Conservation (phyloP, 2,113 vertebrate species). For the Leptobrachium ailaonicum region DNA sequence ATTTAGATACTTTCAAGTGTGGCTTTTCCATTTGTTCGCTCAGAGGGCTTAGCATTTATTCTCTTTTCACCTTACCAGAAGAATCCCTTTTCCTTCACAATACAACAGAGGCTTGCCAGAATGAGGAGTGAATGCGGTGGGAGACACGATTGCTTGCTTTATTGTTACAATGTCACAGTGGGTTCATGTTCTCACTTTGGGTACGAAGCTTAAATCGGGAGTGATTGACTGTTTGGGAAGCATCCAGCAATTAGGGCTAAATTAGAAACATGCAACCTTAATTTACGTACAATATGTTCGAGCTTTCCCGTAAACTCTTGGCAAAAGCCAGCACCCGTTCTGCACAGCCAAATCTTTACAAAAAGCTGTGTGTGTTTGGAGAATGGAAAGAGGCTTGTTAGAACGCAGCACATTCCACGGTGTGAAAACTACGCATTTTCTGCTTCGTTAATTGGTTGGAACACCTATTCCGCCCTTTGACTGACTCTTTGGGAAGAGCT, state of each 20-base stretch:
- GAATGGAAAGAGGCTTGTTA: background rate
- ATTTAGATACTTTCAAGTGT: background rate
- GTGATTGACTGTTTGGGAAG: conserved; percentile 36
- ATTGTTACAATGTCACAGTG: conserved; percentile 7
- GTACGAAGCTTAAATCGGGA: conserved; percentile 15
- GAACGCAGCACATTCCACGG: conserved; percentile 1
- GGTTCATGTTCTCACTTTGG: conserved; percentile 27
- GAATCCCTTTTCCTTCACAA: background rate
- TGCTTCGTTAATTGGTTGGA: background rate
- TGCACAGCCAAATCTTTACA: conserved; percentile 32
- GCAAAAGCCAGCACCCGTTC: conserved; percentile 10
- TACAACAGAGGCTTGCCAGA: conserved; percentile 16
- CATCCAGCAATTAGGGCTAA: conserved; percentile 34
- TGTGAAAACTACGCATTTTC: background rate
- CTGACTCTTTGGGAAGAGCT: background rate
- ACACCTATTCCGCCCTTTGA: background rate
- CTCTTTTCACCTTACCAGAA: background rate
- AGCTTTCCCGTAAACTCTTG: conserved; percentile 41
- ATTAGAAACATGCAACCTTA: conserved; percentile 37
- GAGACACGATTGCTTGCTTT: background rate
- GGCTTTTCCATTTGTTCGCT: conserved; percentile 3
- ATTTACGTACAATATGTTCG: conserved; percentile 45
- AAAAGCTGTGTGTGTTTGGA: conserved; percentile 29
- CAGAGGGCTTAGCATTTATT: background rate
- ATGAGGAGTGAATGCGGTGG: background rate